These are phyloP conservation scores for Lordiphosa fenestrarum DNA, from an alignment of 2,888 invertebrate species.

Conservation along the genomic window DNA sequence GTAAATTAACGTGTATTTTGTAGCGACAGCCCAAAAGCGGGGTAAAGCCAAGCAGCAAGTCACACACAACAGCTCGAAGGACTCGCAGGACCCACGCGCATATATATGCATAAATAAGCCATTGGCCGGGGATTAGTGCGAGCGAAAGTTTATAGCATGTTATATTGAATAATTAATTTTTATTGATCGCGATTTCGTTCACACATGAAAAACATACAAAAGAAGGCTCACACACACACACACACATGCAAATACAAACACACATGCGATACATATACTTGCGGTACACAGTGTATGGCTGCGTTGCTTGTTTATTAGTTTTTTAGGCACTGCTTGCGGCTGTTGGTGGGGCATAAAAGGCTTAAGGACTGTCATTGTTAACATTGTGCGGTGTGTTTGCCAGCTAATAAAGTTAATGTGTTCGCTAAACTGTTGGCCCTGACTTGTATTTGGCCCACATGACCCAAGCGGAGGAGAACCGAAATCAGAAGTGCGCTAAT, in stretches of 20 bases:
- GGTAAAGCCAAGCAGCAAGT: conserved; percentile 34
- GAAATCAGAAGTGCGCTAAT: conserved; percentile 61
- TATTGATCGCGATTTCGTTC: conserved; percentile 66
- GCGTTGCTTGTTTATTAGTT: conserved; percentile 61
- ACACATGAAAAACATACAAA: conserved; percentile 14
- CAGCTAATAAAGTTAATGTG: conserved; percentile 68
- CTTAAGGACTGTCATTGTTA: conserved; percentile 50
- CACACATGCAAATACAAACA: background rate
- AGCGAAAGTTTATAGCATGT: conserved; percentile 56
- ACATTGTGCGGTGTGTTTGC: conserved; percentile 18
- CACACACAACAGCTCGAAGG: conserved; percentile 44
- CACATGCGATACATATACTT: background rate
- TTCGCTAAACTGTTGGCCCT: conserved; percentile 62
- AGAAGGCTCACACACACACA: conserved; percentile 7
- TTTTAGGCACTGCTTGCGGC: conserved; percentile 46
- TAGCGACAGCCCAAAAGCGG: conserved; percentile 39
- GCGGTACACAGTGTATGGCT: background rate
- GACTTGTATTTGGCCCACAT: conserved; percentile 38
- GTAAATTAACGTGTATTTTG: conserved; percentile 68
- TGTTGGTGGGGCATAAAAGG: conserved; percentile 43
- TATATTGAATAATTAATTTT: conserved; percentile 75
- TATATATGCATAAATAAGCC: conserved; percentile 40
- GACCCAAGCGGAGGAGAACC: conserved; percentile 11
- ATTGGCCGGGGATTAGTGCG: conserved; percentile 46
- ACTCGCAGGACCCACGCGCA: conserved; percentile 11